These are phyloP conservation scores for Wasmannia auropunctata DNA, from an alignment of 1,140 invertebrate genomes.

Conservation along the genomic window DNA sequence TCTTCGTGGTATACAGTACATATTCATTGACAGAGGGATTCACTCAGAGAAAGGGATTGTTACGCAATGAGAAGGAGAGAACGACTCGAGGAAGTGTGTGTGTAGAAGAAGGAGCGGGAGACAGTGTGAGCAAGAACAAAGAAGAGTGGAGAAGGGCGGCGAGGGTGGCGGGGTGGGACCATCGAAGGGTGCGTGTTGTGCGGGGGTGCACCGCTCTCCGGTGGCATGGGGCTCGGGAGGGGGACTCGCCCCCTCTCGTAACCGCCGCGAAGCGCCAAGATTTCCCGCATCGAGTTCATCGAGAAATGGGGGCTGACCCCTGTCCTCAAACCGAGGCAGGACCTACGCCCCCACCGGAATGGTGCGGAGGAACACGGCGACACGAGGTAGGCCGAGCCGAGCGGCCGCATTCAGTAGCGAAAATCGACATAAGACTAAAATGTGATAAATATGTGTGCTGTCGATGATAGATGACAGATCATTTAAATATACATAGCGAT, in stretches of 20 bases:
- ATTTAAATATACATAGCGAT: constrained; percentile 23
- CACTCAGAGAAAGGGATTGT: background rate
- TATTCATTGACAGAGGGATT: background rate
- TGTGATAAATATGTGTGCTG: constrained; percentile 1
- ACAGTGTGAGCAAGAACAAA: constrained; percentile 45
- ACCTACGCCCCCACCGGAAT: constrained; percentile 91
- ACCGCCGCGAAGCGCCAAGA: constrained; percentile 89
- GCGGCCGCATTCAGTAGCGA: constrained; percentile 27
- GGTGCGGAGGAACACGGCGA: constrained; percentile 89
- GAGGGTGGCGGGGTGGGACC: constrained; percentile 76
- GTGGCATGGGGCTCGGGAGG: constrained; percentile 84
- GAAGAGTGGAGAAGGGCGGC: constrained; percentile 58
- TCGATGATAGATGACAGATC: constrained; percentile 28
- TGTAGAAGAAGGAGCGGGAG: background rate
- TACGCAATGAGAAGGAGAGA: constrained; percentile 3
- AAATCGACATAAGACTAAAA: constrained; percentile 35
- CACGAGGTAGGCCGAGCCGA: constrained; percentile 86
- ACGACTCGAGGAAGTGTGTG: constrained; percentile 2
- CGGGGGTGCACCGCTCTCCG: constrained; percentile 79
- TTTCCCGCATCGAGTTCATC: constrained; percentile 97
- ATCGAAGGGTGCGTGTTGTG: constrained; percentile 77
- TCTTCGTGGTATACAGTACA: constrained; percentile 29
- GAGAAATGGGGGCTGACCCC: constrained; percentile 98
- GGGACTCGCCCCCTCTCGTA: constrained; percentile 85
- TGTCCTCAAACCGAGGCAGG: constrained; percentile 97